Percentiles rank a stretch among this genome's conserved stretches.
Conservation (phyloP, 2,113 vertebrate genomes). For the Pyxicephalus adspersus region DNA sequence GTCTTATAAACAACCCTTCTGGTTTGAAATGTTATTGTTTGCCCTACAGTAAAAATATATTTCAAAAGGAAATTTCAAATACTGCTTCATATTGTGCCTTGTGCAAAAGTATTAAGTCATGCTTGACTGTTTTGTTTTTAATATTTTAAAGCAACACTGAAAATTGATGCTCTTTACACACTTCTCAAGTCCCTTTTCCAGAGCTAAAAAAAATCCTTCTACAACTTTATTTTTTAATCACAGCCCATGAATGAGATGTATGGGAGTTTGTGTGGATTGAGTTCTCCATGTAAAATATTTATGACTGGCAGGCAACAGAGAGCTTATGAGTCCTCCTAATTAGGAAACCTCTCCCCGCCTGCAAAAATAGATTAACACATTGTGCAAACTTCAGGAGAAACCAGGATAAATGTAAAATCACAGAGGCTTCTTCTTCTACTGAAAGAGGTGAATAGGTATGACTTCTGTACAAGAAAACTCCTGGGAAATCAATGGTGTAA, state of each 20-base stretch:
- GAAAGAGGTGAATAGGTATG: slow-evolving; percentile 2
- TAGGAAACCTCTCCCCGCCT: not conserved
- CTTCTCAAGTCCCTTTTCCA: not conserved
- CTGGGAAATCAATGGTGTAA: slow-evolving; percentile 15
- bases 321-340: slow-evolving; percentile 34
- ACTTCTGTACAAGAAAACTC: not conserved
- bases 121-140: slow-evolving; percentile 16
- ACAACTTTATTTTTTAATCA: slow-evolving; percentile 30
- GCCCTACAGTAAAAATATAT: slow-evolving; percentile 18
- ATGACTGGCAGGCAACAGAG: slow-evolving; percentile 18
- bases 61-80: slow-evolving; percentile 9
- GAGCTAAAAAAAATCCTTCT: not conserved
- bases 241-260: slow-evolving; percentile 31
- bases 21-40: slow-evolving; percentile 28
- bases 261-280: slow-evolving; percentile 1
- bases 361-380: slow-evolving; percentile 29
- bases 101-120: slow-evolving; percentile 4
- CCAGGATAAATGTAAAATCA: not conserved
- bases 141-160: slow-evolving; percentile 37
- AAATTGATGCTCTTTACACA: slow-evolving; percentile 31
- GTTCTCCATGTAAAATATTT: slow-evolving; percentile 48
- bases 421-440: not conserved
- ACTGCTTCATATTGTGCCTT: not conserved
- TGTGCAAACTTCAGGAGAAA: slow-evolving; percentile 5
- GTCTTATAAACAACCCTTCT: slow-evolving; percentile 24